These are phyloP conservation scores for Porites rus DNA, from an alignment of 92 coral and sea anemone species.

Conservation along the genomic window DNA sequence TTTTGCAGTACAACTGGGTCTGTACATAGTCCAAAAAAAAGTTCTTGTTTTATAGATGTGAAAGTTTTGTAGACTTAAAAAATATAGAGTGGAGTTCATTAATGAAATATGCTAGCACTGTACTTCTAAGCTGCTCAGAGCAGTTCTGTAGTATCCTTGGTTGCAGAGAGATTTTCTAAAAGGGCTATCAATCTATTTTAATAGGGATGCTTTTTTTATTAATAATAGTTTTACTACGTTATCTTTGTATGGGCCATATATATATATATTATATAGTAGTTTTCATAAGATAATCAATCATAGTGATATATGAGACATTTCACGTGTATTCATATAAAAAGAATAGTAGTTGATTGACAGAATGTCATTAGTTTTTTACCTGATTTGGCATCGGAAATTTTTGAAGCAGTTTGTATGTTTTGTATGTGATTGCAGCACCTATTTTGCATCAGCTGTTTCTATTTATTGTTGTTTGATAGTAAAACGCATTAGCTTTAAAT, in stretches of 20 bases:
- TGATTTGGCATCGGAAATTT: constrained; percentile 22
- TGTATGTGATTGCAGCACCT: constrained; percentile 6
- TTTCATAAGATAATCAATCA: constrained; percentile 56
- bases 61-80: constrained; percentile 34
- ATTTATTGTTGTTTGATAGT: background rate
- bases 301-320: constrained; percentile 20
- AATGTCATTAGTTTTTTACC: constrained; percentile 32
- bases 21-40: constrained; percentile 35
- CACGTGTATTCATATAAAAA: constrained; percentile 5
- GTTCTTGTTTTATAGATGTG: constrained; percentile 23
- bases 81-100: constrained; percentile 12
- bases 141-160: constrained; percentile 56
- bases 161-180: constrained; percentile 65
- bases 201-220: constrained; percentile 49
- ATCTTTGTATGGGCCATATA: constrained; percentile 52
- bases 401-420: constrained; percentile 22
- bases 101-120: constrained; percentile 41
- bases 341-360: constrained; percentile 21
- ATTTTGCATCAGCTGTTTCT: constrained; percentile 24
- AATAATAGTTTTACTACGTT: constrained; percentile 39
- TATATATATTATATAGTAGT: constrained; percentile 20
- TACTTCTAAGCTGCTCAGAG: constrained; percentile 66
- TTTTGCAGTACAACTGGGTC: constrained; percentile 39
- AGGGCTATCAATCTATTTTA: constrained; percentile 61
- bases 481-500: background rate